Base-by-base conservation (phyloP, 2,797 vertebrate genomes). In the Poeciliopsis turneri region DNA sequence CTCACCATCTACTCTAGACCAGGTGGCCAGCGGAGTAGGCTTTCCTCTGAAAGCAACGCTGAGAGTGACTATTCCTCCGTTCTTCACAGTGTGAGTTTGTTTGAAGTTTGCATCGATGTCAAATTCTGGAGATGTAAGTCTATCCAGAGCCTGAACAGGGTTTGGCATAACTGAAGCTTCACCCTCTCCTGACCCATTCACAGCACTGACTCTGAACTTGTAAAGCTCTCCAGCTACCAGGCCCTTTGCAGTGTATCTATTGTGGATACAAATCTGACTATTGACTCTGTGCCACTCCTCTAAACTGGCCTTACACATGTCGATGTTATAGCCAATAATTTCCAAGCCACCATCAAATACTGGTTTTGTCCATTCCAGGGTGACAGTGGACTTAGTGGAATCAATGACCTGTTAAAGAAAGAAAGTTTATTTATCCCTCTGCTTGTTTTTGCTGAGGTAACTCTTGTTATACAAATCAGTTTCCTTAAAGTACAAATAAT, bases 241-340 rank as follows among this genome's bases (percentile, higher is more conserved):
- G 78, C 97, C 97, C 71, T 96, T 96, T 76, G 96, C 94, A 0
- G 97, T 99, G 78, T 98, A 99, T 69, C 95, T 96, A 5, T 97
- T 99, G 83, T 98, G 95, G 84, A 99, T 95, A 82, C 98, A 98
- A 43, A 96, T 96, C 92, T 99, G 96, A 74, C 82, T 94, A 74
- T 99, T 99, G 75, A 98, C 97, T 92, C 97, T 97, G 89, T 98
- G 97, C 98, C 98, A 99, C 89, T 98, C 95, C 88, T 97, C 97
- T n/a, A 99, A 96, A 88, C 97, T 97, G 91, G 98, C 97, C 92
- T 98, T 99, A 93, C 97, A 98, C 97, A 98, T 99, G 87, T 99
- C 98, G 80, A 99, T 97, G 81, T 99, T 96, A 87, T 99, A 99
- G 23, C 98, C 98, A 90, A 99, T 99, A 80, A 99, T 98, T 93